Base-by-base conservation (phyloP, 2,113 vertebrate genomes). In the Cariama cristata region DNA sequence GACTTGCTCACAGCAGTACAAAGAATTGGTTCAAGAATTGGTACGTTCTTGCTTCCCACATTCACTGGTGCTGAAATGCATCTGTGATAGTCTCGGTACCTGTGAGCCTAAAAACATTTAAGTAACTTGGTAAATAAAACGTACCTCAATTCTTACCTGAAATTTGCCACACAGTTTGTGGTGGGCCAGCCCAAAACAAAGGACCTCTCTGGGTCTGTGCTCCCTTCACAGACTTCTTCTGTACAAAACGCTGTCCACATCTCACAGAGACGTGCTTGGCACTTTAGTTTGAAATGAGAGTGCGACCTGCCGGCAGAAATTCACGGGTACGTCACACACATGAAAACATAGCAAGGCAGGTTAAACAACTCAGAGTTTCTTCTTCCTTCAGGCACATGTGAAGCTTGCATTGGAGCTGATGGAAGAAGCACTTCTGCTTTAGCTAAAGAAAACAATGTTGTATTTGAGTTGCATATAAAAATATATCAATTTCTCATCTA, bases 161-260 rank as follows among this genome's bases (percentile, higher is more conserved):
- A 99, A 53, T 99, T 99, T 69, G 98, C 99, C 92, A 99, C 99
- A n/a, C 98, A 99, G 98, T 99, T 99, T 92, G 98, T 99, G 11
- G 98, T 99, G 79, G 99, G 99, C 99, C 99, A 99, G 88, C 99
- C 99, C 97, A 99, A 93, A 93, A 99, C 99, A 38, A 99, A 99
- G 92, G 99, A 99, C 71, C 95, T 98, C 47, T 97, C 93, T 6
- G 98, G 96, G 80, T 97, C 98, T 12, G 98, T 99, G 96, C 98
- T 99, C 49, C 98, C 99, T 92, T 99, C 99, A 90, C 99, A 99
- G 68, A 99, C 99, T 97, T 99, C 99, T 33, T 99, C 99, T 96
- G 99, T 98, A 96, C 99, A 99, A 91, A 97, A 98, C 8, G 99
- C 99, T 33, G 97, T 99, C 99, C 99, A 99, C 99, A 99, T 99